Base-by-base conservation (phyloP, 2,888 invertebrate species). In the Agonopterix arenella region DNA sequence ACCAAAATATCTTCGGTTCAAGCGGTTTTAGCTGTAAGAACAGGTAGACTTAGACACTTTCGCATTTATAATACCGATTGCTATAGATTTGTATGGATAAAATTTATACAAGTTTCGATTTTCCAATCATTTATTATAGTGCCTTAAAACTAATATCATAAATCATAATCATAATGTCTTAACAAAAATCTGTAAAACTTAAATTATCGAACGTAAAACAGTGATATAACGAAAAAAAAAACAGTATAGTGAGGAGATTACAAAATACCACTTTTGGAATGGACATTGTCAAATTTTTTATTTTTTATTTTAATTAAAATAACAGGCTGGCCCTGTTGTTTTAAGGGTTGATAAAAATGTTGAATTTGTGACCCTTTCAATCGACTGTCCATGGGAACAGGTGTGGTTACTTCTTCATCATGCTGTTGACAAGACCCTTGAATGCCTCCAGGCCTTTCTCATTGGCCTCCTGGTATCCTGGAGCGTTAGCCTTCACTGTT, bases 391-490 rank as follows among this genome's bases (percentile, higher is more conserved):
- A 38, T 51, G 28, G 28, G 28, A 28, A 28, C 28, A 28, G n/a
- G 10, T n/a, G 44, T 42, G 53, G 56, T 79, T 75, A 84, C 77
- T 85, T 84, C 78, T 85, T 86, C 75, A 85, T 74, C 75, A 85
- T 74, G 66, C 71, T 80, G 64, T 76, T 80, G 61, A 83, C 81
- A 38, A 89, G 75, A 0, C 67, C 79, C 67, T 90, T 91, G 80
- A 91, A 91, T 11, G 89, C 90, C 45, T 85, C 83, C 48, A 90
- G 69, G 7, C 91, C 91, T 48, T 88, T 84, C 76, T 90, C 86
- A 68, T 92, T 92, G 53, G 91, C 86, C 50, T 91, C 91, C 66
- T 85, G 80, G 74, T 90, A 89, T 16, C 88, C 86, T 0, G 88
- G 85, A 0, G 86, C 88, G 3, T 84, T 71, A 53, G 64, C 66